A percentile compares a stretch with the other conserved stretches of the same genome.
Conservation (phyloP, 1,140 invertebrate genomes). For the Wiebesia pumilae region DNA sequence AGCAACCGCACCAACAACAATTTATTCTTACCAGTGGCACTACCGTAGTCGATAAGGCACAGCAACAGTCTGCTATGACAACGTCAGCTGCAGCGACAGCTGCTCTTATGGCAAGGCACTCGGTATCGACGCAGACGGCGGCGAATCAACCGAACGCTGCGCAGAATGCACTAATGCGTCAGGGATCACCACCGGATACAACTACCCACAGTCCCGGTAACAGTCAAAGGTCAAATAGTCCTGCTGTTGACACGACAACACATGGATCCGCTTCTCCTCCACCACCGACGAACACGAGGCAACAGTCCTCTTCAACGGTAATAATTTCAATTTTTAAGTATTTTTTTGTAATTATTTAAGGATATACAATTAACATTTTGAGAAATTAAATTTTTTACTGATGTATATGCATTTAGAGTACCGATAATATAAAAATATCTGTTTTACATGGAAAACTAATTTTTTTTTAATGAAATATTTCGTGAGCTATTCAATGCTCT, state of each 20-base stretch:
- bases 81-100: slow-evolving; percentile 35
- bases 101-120: slow-evolving; percentile 76
- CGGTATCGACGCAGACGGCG: slow-evolving; percentile 84
- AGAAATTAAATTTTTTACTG: no score
- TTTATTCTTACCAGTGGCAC: slow-evolving; percentile 67
- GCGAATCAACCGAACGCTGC: slow-evolving; percentile 78
- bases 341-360: no score
- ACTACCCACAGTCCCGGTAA: slow-evolving; percentile 85
- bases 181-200: slow-evolving; percentile 83
- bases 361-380: no score
- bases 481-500: no score
- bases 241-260: slow-evolving; percentile 74
- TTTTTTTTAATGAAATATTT: no score
- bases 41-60: slow-evolving; percentile 66
- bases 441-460: no score
- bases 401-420: no score
- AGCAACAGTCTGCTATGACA: slow-evolving; percentile 59
- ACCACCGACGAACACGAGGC: slow-evolving; percentile 73
- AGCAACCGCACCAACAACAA: slow-evolving; percentile 64
- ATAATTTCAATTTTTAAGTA: slow-evolving; percentile 45
- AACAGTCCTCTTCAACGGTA: slow-evolving; percentile 76
- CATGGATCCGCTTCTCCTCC: slow-evolving; percentile 75
- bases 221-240: slow-evolving; percentile 74
- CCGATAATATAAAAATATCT: no score
- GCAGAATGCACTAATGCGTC: slow-evolving; percentile 77